Conservation (phyloP, 2,797 vertebrate genomes). For the Brotogeris chrysoptera region DNA sequence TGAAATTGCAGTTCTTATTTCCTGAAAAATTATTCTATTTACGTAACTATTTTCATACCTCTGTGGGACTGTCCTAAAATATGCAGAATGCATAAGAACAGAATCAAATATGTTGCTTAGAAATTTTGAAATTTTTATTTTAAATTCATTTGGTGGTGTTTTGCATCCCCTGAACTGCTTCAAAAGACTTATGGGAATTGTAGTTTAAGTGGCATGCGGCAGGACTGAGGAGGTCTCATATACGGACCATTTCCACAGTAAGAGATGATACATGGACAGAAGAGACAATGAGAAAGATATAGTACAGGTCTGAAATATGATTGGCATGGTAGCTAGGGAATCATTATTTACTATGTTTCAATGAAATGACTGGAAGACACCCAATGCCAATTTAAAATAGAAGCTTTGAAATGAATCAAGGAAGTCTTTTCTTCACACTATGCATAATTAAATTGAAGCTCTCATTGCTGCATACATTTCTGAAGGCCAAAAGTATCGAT, state of each 20-base stretch:
- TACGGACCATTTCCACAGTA: neutral
- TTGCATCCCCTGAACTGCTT: neutral
- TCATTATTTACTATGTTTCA: neutral
- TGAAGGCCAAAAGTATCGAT: neutral
- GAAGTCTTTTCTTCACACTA: neutral
- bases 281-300: neutral
- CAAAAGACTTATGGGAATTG: neutral
- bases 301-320: neutral
- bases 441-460: neutral
- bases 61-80: neutral
- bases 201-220: neutral
- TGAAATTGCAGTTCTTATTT: neutral
- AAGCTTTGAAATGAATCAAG: neutral
- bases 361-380: neutral
- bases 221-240: neutral
- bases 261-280: neutral
- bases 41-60: neutral
- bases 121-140: neutral
- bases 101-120: neutral
- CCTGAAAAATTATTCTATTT: neutral
- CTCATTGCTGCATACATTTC: neutral
- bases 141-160: neutral
- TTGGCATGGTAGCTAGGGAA: neutral
- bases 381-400: neutral
- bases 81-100: neutral